These are phyloP conservation scores for Polydesmus complanatus DNA, from an alignment of 2,888 invertebrate genomes.

Conservation along the genomic window DNA sequence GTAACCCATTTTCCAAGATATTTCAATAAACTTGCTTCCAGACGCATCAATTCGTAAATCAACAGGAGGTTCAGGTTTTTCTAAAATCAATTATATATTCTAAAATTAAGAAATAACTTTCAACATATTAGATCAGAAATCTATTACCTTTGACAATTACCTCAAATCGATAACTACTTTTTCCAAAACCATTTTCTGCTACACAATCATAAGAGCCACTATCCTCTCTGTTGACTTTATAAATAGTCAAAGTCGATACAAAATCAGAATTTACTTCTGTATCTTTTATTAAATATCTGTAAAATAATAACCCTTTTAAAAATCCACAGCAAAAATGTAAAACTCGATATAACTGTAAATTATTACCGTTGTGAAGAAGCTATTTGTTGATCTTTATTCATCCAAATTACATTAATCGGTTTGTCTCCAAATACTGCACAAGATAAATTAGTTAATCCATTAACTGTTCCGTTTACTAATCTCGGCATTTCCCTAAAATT, in stretches of 20 bases:
- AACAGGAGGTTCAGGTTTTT: constrained; percentile 31
- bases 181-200: constrained; percentile 14
- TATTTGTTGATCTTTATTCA: constrained; percentile 20
- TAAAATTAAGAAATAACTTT: background rate
- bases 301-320: background rate
- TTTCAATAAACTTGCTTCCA: constrained; percentile 26
- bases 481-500: background rate
- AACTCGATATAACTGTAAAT: too few species aligned
- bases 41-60: constrained; percentile 26
- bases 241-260: constrained; percentile 11
- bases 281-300: background rate
- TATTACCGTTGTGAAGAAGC: background rate
- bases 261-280: background rate
- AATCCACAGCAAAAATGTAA: too few species aligned
- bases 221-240: constrained; percentile 14
- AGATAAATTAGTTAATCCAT: constrained; percentile 28
- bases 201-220: constrained; percentile 12
- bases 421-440: constrained; percentile 32
- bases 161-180: constrained; percentile 9
- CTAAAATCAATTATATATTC: too few species aligned
- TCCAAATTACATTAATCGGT: constrained; percentile 31
- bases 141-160: constrained; percentile 17
- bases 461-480: constrained; percentile 25
- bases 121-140: too few species aligned
- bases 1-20: constrained; percentile 30